Evolutionary conservation across 2,888 invertebrate species (phyloP).

Genomic region (Drosophila peninsularis): DNA sequence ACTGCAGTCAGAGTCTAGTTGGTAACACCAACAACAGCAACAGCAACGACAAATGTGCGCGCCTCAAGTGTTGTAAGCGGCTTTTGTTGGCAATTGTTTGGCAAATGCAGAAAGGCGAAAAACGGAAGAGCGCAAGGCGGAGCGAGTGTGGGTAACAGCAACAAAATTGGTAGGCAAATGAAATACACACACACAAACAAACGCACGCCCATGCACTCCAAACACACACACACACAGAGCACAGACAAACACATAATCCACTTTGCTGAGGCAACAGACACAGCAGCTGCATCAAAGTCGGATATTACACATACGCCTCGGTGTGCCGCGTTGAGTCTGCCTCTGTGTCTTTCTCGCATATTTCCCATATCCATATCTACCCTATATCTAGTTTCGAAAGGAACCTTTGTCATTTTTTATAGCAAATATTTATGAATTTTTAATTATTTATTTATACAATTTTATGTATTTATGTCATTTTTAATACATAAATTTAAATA

Average conservation of each 20-base stretch:
- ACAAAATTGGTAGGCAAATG: slow-evolving; percentile 67
- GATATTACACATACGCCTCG: slow-evolving; percentile 74
- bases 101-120: slow-evolving; percentile 36
- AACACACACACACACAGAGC: slow-evolving; percentile 3
- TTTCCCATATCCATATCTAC: slow-evolving; percentile 6
- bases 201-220: slow-evolving; percentile 11
- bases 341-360: not conserved
- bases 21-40: slow-evolving; percentile 35
- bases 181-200: slow-evolving; percentile 51
- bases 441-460: not conserved
- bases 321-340: slow-evolving; percentile 24
- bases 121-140: not conserved
- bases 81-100: slow-evolving; percentile 79
- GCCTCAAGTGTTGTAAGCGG: slow-evolving; percentile 79
- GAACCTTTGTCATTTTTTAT: too few species aligned
- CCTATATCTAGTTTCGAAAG: too few species aligned
- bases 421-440: too few species aligned
- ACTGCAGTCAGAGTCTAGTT: slow-evolving; percentile 77
- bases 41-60: slow-evolving; percentile 50
- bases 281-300: slow-evolving; percentile 53
- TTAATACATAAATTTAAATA: too few species aligned
- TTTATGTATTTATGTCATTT: not conserved
- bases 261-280: slow-evolving; percentile 52
- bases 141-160: not conserved
- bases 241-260: slow-evolving; percentile 62